Conservation (phyloP, 2,888 invertebrate species). For the Lasioglossum marginatum region DNA sequence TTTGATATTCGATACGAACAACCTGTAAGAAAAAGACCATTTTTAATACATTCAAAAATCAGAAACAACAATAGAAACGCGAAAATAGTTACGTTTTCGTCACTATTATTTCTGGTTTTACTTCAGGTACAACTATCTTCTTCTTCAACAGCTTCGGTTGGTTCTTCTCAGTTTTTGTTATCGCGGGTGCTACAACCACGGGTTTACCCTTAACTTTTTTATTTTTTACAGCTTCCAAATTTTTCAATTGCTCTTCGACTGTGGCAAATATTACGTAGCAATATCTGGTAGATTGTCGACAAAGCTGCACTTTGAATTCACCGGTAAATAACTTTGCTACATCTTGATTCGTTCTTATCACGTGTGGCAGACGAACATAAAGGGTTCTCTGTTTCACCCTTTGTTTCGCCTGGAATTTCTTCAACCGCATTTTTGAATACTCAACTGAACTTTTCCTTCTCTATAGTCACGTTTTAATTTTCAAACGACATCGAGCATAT, state of each 20-base stretch:
- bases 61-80: background rate
- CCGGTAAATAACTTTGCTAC: slow-evolving; percentile 74
- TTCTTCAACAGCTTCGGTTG: slow-evolving; percentile 54
- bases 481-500: background rate
- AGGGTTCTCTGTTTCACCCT: slow-evolving; percentile 70
- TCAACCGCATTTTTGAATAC: background rate
- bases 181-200: slow-evolving; percentile 63
- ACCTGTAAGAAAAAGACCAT: slow-evolving; percentile 56
- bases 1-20: slow-evolving; percentile 75
- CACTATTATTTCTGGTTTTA: slow-evolving; percentile 58
- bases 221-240: slow-evolving; percentile 67
- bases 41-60: background rate
- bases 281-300: slow-evolving; percentile 74
- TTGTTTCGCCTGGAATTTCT: background rate
- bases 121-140: slow-evolving; percentile 68
- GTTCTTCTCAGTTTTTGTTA: slow-evolving; percentile 31
- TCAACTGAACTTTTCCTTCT: background rate
- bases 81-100: slow-evolving; percentile 72
- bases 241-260: slow-evolving; percentile 73
- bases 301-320: slow-evolving; percentile 72
- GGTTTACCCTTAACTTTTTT: slow-evolving; percentile 70
- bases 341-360: slow-evolving; percentile 72
- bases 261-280: slow-evolving; percentile 76
- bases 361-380: slow-evolving; percentile 76
- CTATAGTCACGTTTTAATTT: background rate